Evolutionary conservation across 2,113 vertebrate genomes (phyloP), one percentile per base, ranked within the genome.

Genomic region (Caloenas nicobarica): DNA sequence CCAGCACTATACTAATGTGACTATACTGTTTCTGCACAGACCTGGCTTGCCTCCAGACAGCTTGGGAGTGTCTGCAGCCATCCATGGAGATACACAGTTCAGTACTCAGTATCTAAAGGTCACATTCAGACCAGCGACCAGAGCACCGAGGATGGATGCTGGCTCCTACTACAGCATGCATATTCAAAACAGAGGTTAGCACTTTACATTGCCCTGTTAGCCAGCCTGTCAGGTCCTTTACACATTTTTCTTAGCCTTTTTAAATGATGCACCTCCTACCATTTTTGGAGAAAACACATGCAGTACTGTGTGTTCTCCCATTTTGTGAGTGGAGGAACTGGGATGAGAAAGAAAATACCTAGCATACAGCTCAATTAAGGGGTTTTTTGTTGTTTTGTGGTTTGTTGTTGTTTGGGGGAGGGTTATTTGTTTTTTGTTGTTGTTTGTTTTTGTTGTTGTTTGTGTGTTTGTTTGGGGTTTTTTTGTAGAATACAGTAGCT

Each of bases 111-210:
- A n/a, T 18, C 34, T 44, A 29, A 76, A 48, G n/a, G 36, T 16
- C 4, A 0, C 18, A 21, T 68, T 91, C 51, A 29, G 21, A 65
- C 6, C 21, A n/a, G 28, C 16, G 58, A 33, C 13, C 50, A 13
- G 21, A 54, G 11, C 68, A 14, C 33, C 0, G 0, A 17, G 66
- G 56, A 10, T 17, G 24, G 53, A 72, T 54, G 46, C 31, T 72
- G 58, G 31, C 16, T 62, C 56, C 48, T n/a, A 2, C 36, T n/a
- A 3, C 1, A 40, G 26, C 2, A 0, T 28, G 25, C 21, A 29
- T 10, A 10, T 38, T 48, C 48, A 86, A 7, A 80, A 46, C 24
- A 66, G 12, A 66, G 25, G 34, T 25, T 16, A 80, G 11, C 36
- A 54, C 9, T 24, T 76, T 57, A 34, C 40, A 7, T 4, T 26